Percentiles rank a stretch among this genome's conserved stretches.
phyloP scores from a whole-genome alignment of 1,140 invertebrate genomes.

The Ooceraea biroi region DNA sequence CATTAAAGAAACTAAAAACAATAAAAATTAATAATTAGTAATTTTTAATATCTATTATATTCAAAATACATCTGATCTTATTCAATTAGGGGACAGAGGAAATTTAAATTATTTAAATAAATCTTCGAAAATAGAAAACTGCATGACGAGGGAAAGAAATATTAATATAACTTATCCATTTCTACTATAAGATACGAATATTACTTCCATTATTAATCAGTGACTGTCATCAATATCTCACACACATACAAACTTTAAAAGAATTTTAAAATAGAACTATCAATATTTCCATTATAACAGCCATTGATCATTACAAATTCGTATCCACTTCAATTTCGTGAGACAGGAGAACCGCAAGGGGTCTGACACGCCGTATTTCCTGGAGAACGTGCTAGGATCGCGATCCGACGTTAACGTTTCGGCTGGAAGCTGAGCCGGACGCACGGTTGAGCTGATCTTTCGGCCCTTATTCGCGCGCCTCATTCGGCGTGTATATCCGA shows the following conservation, averaged over 20 bases:
- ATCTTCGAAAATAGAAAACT: not conserved
- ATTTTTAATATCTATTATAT: not conserved
- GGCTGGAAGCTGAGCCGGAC: slow-evolving; percentile 45
- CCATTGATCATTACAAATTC: not conserved
- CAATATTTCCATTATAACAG: not conserved
- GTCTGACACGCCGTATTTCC: slow-evolving; percentile 34
- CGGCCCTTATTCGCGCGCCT: slow-evolving; percentile 40
- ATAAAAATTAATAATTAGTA: not conserved
- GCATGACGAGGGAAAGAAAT: not conserved
- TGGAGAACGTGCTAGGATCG: slow-evolving; percentile 41
- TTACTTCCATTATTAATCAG: not conserved
- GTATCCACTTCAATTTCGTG: not conserved
- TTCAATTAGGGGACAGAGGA: not conserved
- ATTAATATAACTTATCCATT: not conserved
- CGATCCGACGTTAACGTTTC: slow-evolving; percentile 34
- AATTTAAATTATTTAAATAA: not conserved
- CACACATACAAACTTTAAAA: too few relatives aligned
- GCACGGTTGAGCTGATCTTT: slow-evolving; percentile 36
- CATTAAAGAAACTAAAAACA: not conserved
- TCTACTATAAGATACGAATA: not conserved
- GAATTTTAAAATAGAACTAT: not conserved
- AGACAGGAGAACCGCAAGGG: not conserved
- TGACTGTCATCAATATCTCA: not conserved
- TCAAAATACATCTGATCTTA: not conserved
- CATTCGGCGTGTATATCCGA: slow-evolving; percentile 16